phyloP scores from a whole-genome alignment of 2,797 vertebrate genomes.

The Rhinella marina region DNA sequence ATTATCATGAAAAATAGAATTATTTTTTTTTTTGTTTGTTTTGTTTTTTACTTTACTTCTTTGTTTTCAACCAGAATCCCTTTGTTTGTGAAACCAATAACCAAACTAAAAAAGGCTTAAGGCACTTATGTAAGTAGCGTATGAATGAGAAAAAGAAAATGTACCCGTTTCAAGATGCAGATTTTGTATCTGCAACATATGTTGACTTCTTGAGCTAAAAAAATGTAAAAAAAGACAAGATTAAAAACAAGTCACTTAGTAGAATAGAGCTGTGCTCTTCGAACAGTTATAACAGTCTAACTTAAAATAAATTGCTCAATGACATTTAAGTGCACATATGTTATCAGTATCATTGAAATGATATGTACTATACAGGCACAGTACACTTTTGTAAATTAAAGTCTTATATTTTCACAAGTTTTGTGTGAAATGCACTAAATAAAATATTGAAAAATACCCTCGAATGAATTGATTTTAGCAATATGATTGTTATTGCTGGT shows the following conservation, averaged over 20 bases:
- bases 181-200: neutral
- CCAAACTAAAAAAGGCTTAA: neutral
- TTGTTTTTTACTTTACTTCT: neutral
- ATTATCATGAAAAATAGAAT: neutral
- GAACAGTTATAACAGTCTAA: neutral
- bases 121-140: neutral
- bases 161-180: neutral
- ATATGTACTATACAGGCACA: neutral
- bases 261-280: neutral
- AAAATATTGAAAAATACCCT: neutral
- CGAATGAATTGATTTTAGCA: neutral
- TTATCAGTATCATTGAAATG: neutral
- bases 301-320: neutral
- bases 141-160: too few relatives aligned
- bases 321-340: neutral
- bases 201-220: neutral
- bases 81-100: neutral
- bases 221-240: too few relatives aligned
- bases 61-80: neutral
- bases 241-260: neutral
- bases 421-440: constrained; percentile 1
- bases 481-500: neutral
- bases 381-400: neutral
- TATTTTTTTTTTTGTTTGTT: too few relatives aligned
- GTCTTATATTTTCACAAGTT: neutral